These are phyloP conservation scores for Nothura maculosa DNA, from an alignment of 2,797 vertebrate species.

Conservation along the genomic window DNA sequence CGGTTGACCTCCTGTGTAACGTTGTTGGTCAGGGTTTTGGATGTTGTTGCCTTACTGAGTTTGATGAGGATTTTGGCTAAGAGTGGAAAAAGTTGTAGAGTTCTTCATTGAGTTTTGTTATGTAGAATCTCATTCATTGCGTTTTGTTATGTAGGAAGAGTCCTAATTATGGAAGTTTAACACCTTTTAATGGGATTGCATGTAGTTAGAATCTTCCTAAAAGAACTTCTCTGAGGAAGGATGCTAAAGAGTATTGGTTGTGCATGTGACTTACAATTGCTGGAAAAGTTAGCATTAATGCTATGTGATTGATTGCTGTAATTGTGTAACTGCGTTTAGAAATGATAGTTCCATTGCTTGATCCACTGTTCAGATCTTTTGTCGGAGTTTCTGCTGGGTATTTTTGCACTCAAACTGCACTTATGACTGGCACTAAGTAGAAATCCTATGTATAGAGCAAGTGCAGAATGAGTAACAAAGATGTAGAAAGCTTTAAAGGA, in stretches of 20 bases:
- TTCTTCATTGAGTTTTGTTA: constrained; percentile 58
- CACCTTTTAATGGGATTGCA: constrained; percentile 50
- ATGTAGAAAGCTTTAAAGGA: not conserved
- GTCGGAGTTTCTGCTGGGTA: not conserved
- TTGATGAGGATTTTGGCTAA: constrained; percentile 57
- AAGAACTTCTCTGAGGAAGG: not conserved
- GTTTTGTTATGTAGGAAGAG: constrained; percentile 64
- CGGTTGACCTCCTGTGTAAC: constrained; percentile 51
- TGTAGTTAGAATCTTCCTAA: constrained; percentile 17
- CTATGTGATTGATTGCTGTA: not conserved
- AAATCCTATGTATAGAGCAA: not conserved
- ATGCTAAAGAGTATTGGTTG: not conserved
- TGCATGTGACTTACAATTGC: not conserved
- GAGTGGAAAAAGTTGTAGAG: constrained; percentile 20
- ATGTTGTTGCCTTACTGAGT: constrained; percentile 23
- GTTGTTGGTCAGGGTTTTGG: constrained; percentile 57
- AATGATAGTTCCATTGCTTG: not conserved
- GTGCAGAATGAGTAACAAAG: not conserved
- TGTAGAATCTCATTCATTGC: constrained; percentile 48
- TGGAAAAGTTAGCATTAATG: not conserved
- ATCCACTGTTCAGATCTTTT: not conserved
- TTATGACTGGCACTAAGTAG: not conserved
- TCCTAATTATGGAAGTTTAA: constrained; percentile 52
- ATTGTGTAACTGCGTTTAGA: not conserved
- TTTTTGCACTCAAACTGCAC: not conserved